A percentile compares a stretch with the other conserved stretches of the same genome.
These are phyloP conservation scores for Octopus bimaculoides DNA, from an alignment of 1,140 invertebrate species.

Conservation along the genomic window DNA sequence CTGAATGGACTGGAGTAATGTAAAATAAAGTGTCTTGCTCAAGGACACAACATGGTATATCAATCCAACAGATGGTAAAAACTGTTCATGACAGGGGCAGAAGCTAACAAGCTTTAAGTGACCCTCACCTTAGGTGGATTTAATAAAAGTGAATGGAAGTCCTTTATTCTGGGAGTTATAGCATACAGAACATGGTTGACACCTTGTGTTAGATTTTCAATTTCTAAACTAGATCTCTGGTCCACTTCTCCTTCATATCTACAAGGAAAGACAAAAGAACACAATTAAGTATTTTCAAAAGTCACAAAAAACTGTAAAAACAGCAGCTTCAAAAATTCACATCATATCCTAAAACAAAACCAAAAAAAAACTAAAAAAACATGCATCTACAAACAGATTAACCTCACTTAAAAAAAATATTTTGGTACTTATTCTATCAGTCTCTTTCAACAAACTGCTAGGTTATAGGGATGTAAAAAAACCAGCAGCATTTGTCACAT, in stretches of 20 bases:
- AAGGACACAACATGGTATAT: too few relatives aligned
- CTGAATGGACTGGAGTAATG: too few relatives aligned
- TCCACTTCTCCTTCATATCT: slow-evolving; percentile 54
- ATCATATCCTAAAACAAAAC: not conserved
- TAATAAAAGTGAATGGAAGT: slow-evolving; percentile 70
- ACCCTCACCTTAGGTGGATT: slow-evolving; percentile 71
- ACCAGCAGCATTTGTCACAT: too few relatives aligned
- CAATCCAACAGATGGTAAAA: too few relatives aligned
- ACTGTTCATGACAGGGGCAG: too few relatives aligned
- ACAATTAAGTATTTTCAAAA: slow-evolving; percentile 5
- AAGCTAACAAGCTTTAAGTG: too few relatives aligned
- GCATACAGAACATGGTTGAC: slow-evolving; percentile 64
- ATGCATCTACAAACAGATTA: too few relatives aligned
- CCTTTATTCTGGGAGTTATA: slow-evolving; percentile 68
- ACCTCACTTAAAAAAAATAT: too few relatives aligned
- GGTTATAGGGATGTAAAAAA: too few relatives aligned
- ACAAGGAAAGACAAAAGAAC: slow-evolving; percentile 24
- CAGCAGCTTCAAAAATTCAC: not conserved
- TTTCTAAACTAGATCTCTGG: slow-evolving; percentile 53
- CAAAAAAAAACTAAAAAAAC: not conserved
- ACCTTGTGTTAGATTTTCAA: slow-evolving; percentile 61
- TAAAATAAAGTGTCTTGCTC: too few relatives aligned
- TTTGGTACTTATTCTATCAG: too few relatives aligned
- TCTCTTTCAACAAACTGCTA: too few relatives aligned
- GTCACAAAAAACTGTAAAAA: not conserved